Percentiles rank a stretch among this genome's conserved stretches.
These are phyloP conservation scores for Ptilodon capucinus DNA, from an alignment of 2,888 invertebrate genomes.

Conservation along the genomic window DNA sequence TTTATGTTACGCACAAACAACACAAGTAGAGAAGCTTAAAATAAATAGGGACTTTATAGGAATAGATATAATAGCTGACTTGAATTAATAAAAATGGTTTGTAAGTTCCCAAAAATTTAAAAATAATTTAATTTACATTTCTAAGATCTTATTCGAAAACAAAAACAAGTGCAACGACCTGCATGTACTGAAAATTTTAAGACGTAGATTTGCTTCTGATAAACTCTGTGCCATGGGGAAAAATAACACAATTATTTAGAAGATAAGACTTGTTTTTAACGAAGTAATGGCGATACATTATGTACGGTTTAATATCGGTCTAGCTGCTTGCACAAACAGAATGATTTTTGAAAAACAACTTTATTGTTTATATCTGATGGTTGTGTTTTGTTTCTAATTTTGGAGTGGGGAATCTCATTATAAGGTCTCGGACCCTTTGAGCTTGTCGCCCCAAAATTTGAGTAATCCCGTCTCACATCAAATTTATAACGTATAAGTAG, in stretches of 20 bases:
- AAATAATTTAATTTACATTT: background rate
- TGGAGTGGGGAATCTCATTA: too few species aligned
- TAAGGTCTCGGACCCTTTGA: too few species aligned
- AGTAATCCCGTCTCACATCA: too few species aligned
- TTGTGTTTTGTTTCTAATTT: too few species aligned
- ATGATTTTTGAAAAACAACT: background rate
- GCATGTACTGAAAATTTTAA: background rate
- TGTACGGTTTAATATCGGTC: slow-evolving; percentile 1
- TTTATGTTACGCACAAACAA: background rate
- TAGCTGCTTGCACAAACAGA: background rate
- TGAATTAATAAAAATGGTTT: too few species aligned
- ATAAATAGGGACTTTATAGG: too few species aligned
- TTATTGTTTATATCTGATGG: background rate
- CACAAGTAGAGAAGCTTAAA: background rate
- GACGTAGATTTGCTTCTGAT: slow-evolving; percentile 5
- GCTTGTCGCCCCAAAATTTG: too few species aligned
- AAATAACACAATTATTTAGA: background rate
- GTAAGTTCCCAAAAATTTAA: too few species aligned
- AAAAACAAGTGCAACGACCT: slow-evolving; percentile 16
- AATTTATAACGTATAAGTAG: too few species aligned
- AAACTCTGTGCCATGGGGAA: background rate
- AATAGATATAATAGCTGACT: too few species aligned
- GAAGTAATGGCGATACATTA: background rate
- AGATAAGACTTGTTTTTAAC: background rate
- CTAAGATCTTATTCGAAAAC: background rate